Evolutionary conservation across 30 jellyfish, hydroid and myxozoan genomes (phyloP).

Genomic region (Sanderia malayensis): DNA sequence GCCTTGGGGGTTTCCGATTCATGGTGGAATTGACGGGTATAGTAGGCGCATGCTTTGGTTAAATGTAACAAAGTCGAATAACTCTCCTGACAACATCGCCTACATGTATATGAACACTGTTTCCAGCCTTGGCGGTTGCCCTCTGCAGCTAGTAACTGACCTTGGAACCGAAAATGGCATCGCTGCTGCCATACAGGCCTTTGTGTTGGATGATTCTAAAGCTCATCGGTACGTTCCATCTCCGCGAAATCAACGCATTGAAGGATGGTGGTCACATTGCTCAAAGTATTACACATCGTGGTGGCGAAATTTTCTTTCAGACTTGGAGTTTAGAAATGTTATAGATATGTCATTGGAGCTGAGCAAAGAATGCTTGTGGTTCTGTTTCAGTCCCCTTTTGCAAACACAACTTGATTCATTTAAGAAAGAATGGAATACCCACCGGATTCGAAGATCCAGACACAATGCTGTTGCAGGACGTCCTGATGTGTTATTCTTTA

Average conservation of each 20-base stretch:
- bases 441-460: slow-evolving; percentile 6
- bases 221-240: slow-evolving; percentile 34
- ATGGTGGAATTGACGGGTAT: slow-evolving; percentile 8
- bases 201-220: not conserved
- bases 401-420: not conserved
- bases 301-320: slow-evolving; percentile 14
- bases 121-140: not conserved
- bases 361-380: slow-evolving; percentile 13
- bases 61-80: slow-evolving; percentile 6
- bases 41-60: slow-evolving; percentile 25
- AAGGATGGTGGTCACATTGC: slow-evolving; percentile 24
- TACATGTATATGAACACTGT: not conserved
- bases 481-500: slow-evolving; percentile 1
- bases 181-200: slow-evolving; percentile 24
- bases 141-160: slow-evolving; percentile 7
- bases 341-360: slow-evolving; percentile 13
- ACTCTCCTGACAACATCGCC: slow-evolving; percentile 16
- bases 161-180: slow-evolving; percentile 27
- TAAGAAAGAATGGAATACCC: slow-evolving; percentile 12
- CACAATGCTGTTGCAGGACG: slow-evolving; percentile 7
- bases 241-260: slow-evolving; percentile 22
- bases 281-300: not conserved
- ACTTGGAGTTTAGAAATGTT: not conserved
- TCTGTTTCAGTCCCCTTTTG: not conserved
- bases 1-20: slow-evolving; percentile 11